phyloP scores from a whole-genome alignment of 2,113 vertebrate genomes.

The Strigops habroptila region DNA sequence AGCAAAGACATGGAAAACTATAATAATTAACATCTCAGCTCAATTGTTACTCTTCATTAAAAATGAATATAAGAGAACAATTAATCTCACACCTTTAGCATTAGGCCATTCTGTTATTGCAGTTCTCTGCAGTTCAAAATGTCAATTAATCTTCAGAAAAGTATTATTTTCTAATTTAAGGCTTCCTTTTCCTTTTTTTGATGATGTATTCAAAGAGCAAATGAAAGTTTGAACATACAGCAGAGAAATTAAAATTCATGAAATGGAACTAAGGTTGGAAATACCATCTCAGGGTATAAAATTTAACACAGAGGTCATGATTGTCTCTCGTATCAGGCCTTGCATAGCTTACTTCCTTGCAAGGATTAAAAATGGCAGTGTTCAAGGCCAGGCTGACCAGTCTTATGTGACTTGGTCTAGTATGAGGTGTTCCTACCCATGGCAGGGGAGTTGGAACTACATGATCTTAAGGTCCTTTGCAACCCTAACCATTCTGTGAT shows the following conservation, averaged over 20 bases:
- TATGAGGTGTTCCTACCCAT: background rate
- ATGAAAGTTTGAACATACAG: background rate
- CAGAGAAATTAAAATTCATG: background rate
- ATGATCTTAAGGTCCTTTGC: background rate
- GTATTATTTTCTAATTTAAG: conserved; percentile 57
- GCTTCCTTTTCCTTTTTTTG: conserved; percentile 50
- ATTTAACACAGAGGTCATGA: background rate
- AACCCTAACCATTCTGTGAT: background rate
- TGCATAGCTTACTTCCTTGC: background rate
- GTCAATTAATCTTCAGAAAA: conserved; percentile 41
- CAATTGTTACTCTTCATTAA: conserved; percentile 69
- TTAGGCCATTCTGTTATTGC: conserved; percentile 30
- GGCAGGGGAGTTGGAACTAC: background rate
- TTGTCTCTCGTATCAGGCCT: background rate
- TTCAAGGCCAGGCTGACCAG: background rate
- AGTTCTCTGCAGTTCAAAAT: conserved; percentile 8
- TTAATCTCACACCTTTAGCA: conserved; percentile 60
- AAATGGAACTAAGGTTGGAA: background rate
- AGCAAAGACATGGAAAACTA: conserved; percentile 30
- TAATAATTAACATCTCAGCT: conserved; percentile 68
- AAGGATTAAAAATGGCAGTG: background rate
- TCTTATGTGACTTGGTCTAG: background rate
- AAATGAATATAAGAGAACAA: conserved; percentile 57
- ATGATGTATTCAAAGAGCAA: background rate
- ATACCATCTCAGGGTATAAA: background rate